Base-by-base conservation (phyloP, 2,888 invertebrate genomes). In the Exephanes ischioxanthus region DNA sequence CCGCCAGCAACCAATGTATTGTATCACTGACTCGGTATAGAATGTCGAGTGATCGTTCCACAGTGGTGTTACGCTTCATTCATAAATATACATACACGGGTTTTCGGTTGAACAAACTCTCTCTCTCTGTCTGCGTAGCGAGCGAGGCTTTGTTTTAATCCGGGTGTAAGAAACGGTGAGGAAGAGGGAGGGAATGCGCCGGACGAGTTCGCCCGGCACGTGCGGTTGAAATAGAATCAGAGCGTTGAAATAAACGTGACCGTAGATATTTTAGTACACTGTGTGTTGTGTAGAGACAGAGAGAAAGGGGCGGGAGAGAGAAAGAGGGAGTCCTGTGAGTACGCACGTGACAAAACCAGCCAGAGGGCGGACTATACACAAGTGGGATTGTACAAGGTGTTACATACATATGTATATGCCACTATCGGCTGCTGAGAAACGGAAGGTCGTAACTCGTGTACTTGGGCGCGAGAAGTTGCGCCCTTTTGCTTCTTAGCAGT, bases 211-310 rank as follows among this genome's bases (percentile, higher is more conserved):
- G 66, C 11, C 51, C 45, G 33, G 51, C 71, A 72, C 77, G 77
- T 83, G 45, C 45, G 66, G 66, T 77, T 53, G 48, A 83, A 83
- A 83, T 83, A 72, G 82, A 77, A 77, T 72, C 58, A 55, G 55
- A 53, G 82, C 45, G 67, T 51, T 58, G 53, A 81, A 77, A 66
- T 78, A 77, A 37, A 83, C 77, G 71, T 77, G 77, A 70, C 71
- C 30, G 33, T 16, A 37, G 61, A 83, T 78, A 83, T 83, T 83
- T 83, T 55, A 77, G 67, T 68, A 53, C 53, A 55, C 66, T 41
- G 66, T 73, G 58, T 48, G 67, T 76, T 63, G 75, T 70, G 75
- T 51, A 48, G 63, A 63, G 41, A 51, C 45, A 22, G 61, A 2
- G 72, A 19, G 53, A 33, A 19, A 22, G 53, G n/a, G n/a, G 51